Conservation (phyloP, 2,888 invertebrate genomes). For the Platypus cylindrus region DNA sequence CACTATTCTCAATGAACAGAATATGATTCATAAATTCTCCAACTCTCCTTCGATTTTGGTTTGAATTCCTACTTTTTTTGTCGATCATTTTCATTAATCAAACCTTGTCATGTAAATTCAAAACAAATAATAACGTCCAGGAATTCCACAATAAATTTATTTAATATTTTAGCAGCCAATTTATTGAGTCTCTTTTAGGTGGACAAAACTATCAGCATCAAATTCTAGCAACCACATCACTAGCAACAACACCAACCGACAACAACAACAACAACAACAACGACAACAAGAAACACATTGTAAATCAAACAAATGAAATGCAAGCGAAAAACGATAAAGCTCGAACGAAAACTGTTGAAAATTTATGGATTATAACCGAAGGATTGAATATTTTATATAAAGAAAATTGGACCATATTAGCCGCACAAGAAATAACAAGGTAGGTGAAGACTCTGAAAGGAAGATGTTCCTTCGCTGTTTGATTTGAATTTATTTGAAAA, state of each 20-base stretch:
- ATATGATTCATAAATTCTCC: too few relatives aligned
- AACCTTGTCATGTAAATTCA: too few relatives aligned
- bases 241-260: conserved; percentile 37
- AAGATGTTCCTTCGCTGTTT: too few relatives aligned
- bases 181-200: conserved; percentile 24
- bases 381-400: conserved; percentile 72
- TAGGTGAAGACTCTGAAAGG: conserved; percentile 2
- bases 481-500: too few relatives aligned
- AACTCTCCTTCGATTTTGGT: too few relatives aligned
- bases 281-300: conserved; percentile 20
- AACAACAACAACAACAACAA: conserved; percentile 28
- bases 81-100: too few relatives aligned
- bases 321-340: conserved; percentile 42
- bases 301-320: conserved; percentile 34
- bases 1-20: too few relatives aligned
- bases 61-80: too few relatives aligned
- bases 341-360: conserved; percentile 62
- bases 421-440: conserved; percentile 56
- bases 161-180: too few relatives aligned
- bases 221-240: conserved; percentile 43
- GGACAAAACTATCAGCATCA: conserved; percentile 46
- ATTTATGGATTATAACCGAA: conserved; percentile 84
- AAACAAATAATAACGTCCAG: too few relatives aligned
- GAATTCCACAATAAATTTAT: too few relatives aligned
- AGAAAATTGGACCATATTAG: conserved; percentile 79